Evolutionary conservation across 2,888 invertebrate genomes (phyloP), one percentile per base, ranked within the genome.

Genomic region (Gari tellinella): DNA sequence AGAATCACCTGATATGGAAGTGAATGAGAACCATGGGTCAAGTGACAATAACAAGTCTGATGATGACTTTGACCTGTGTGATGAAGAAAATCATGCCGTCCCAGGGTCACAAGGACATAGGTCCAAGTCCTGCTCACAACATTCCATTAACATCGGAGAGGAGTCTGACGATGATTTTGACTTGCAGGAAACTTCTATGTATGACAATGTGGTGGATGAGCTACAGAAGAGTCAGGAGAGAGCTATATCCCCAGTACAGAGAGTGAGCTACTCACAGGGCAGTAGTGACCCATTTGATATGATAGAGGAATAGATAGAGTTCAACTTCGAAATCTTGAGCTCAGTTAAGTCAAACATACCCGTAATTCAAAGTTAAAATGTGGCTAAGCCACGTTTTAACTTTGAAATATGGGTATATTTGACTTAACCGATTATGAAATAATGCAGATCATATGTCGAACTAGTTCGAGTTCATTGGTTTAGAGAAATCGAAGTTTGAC

Each of bases 201-300:
- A 77, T 58, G 70, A 77, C 8, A 62, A 55, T 51, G 25, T 40
- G 12, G 60, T 40, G 17, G 70, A 62, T 53, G 76, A 67, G 1
- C 67, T 56, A 14, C 64, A 64, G 25, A 74, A 77, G 23, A 38
- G 72, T 17, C 48, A 31, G 31, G 70, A 72, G 49, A 64, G 60
- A 23, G 58, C 48, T 14, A 19, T 53, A 7, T 31, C 48, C 15
- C 46, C 43, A n/a, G 25, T 51, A 7, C 37, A 46, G 53, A 68
- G 72, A 25, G 46, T 63, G n/a, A 19, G 8, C 14, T 23, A 23
- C 21, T n/a, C 43, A 7, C 66, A 43, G 23, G 78, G 79, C 21
- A 83, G 80, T 23, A 83, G 84, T 52, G 83, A 86, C 72, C 86
- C 86, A 12, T 81, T 86, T 73, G 86, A 86, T 69, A 52, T 86